Evolutionary conservation across 1,140 invertebrate species (phyloP).

Genomic region (Bombyx mandarina): DNA sequence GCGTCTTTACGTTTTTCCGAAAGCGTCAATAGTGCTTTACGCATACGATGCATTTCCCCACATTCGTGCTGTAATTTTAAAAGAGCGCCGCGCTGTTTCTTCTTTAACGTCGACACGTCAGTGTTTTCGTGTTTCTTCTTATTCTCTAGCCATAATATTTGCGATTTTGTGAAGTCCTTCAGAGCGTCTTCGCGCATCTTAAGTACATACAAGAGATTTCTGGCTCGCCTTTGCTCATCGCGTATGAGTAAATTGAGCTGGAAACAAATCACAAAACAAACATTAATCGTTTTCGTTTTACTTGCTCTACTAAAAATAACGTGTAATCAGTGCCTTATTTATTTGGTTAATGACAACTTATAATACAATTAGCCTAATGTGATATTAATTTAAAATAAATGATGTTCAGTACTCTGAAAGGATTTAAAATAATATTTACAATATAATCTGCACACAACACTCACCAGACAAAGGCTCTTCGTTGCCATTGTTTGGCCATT

Average conservation of each 20-base stretch:
- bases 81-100: conserved; percentile 60
- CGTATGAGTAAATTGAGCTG: conserved; percentile 65
- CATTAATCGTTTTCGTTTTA: not conserved
- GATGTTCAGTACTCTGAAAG: not conserved
- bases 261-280: conserved; percentile 19
- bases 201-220: conserved; percentile 54
- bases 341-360: too few species aligned
- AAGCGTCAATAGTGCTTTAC: conserved; percentile 49
- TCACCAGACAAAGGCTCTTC: conserved; percentile 65
- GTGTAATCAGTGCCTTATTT: too few species aligned
- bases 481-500: conserved; percentile 61
- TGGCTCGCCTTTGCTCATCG: conserved; percentile 60
- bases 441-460: conserved; percentile 38
- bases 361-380: too few species aligned
- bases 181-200: conserved; percentile 66
- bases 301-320: too few species aligned
- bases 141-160: conserved; percentile 60
- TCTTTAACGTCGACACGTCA: conserved; percentile 57
- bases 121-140: conserved; percentile 61
- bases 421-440: conserved; percentile 34
- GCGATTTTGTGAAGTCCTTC: conserved; percentile 59
- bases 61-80: conserved; percentile 61
- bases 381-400: not conserved
- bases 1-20: conserved; percentile 56
- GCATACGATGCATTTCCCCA: conserved; percentile 65